A percentile compares a stretch with the other conserved stretches of the same genome.
These are phyloP conservation scores for Poeciliopsis occidentalis DNA, from an alignment of 2,113 vertebrate species.

Conservation along the genomic window DNA sequence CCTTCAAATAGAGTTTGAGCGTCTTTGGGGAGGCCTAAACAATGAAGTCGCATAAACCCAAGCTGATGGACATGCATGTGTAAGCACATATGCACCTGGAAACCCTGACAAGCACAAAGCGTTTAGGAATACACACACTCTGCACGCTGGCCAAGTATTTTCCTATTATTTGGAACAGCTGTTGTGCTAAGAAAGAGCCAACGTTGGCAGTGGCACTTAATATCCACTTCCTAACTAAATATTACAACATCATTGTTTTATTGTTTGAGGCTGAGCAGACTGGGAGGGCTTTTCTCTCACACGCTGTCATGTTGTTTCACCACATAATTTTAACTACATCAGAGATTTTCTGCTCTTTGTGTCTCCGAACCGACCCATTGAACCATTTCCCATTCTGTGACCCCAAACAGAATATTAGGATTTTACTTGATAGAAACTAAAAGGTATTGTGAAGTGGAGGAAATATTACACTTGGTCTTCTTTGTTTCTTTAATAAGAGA, in stretches of 20 bases:
- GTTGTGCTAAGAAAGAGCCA: conserved; percentile 67
- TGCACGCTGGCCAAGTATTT: conserved; percentile 28
- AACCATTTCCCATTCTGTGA: not conserved
- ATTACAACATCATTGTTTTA: conserved; percentile 76
- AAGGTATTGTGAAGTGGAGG: not conserved
- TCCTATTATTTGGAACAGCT: conserved; percentile 70
- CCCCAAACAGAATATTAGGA: not conserved
- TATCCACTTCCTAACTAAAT: conserved; percentile 72
- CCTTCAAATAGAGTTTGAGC: conserved; percentile 11
- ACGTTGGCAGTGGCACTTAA: conserved; percentile 70
- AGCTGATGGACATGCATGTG: not conserved
- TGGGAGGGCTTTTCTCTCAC: conserved; percentile 48
- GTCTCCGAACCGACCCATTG: not conserved
- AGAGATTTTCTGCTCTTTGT: not conserved
- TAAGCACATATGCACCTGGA: conserved; percentile 12
- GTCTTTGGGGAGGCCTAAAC: conserved; percentile 49
- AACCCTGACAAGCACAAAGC: conserved; percentile 27
- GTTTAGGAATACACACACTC: conserved; percentile 21
- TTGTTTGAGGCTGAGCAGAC: conserved; percentile 63
- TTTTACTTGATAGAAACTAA: not conserved
- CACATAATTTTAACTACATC: conserved; percentile 11
- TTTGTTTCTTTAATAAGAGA: too few species aligned
- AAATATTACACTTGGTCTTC: not conserved
- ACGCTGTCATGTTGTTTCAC: conserved; percentile 36
- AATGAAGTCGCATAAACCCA: conserved; percentile 37